These are phyloP conservation scores for Sylvia atricapilla DNA, from an alignment of 2,113 vertebrate genomes.

Conservation along the genomic window DNA sequence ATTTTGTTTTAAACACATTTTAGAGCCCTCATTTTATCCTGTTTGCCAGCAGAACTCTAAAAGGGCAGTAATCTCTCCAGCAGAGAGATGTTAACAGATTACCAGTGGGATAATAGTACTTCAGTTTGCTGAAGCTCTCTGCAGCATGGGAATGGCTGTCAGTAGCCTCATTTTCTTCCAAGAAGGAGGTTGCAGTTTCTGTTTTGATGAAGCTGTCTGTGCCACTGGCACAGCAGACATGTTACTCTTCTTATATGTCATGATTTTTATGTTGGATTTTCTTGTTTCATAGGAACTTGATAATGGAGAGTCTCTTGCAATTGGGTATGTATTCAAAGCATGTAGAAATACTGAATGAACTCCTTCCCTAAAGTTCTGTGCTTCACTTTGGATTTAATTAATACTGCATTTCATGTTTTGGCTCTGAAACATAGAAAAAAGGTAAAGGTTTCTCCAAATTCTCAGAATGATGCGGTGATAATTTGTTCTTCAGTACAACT, in stretches of 20 bases:
- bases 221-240: background rate
- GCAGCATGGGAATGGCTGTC: background rate
- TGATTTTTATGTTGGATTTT: constrained; percentile 37
- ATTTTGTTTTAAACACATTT: constrained; percentile 23
- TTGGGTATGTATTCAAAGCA: constrained; percentile 64
- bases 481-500: background rate
- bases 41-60: background rate
- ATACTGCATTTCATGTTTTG: background rate
- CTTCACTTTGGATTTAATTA: background rate
- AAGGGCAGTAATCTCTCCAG: background rate
- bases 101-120: background rate
- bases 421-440: background rate
- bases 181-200: background rate
- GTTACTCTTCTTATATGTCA: background rate
- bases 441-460: background rate
- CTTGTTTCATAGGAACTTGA: constrained; percentile 62
- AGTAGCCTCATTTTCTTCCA: background rate
- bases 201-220: background rate
- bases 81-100: constrained; percentile 4
- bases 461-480: background rate
- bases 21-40: background rate
- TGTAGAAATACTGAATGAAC: background rate
- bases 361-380: background rate
- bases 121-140: background rate
- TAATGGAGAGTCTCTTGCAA: constrained; percentile 47